These are phyloP conservation scores for Bellardia pandia DNA, from an alignment of 2,888 invertebrate species.

Conservation along the genomic window DNA sequence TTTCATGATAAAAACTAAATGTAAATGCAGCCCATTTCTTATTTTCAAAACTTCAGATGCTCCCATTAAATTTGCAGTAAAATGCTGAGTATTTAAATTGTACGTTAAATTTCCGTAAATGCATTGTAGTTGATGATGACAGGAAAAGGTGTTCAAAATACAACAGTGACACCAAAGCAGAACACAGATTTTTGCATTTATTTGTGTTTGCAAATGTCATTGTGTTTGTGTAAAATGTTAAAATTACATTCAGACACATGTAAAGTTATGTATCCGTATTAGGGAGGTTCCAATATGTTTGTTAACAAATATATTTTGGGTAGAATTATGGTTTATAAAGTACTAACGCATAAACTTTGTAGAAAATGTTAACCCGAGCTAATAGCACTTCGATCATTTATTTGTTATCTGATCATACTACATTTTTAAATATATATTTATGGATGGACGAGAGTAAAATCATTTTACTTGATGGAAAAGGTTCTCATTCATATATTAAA, in stretches of 20 bases:
- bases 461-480: no score
- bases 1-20: background rate
- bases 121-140: background rate
- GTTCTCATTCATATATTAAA: no score
- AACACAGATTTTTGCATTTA: background rate
- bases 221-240: slow-evolving; percentile 13
- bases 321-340: no score
- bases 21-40: slow-evolving; percentile 4
- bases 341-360: no score
- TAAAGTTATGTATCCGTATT: background rate
- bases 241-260: background rate
- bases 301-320: no score
- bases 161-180: slow-evolving; percentile 1
- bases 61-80: background rate
- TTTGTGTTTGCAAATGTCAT: background rate
- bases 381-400: no score
- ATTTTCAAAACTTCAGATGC: background rate
- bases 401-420: no score
- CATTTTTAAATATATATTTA: no score
- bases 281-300: background rate
- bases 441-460: no score
- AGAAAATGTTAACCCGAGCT: no score
- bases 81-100: slow-evolving; percentile 24
- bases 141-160: slow-evolving; percentile 40
- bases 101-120: slow-evolving; percentile 28